Evolutionary conservation across 2,113 vertebrate genomes (phyloP).

Genomic region (Phyllopteryx taeniolatus): DNA sequence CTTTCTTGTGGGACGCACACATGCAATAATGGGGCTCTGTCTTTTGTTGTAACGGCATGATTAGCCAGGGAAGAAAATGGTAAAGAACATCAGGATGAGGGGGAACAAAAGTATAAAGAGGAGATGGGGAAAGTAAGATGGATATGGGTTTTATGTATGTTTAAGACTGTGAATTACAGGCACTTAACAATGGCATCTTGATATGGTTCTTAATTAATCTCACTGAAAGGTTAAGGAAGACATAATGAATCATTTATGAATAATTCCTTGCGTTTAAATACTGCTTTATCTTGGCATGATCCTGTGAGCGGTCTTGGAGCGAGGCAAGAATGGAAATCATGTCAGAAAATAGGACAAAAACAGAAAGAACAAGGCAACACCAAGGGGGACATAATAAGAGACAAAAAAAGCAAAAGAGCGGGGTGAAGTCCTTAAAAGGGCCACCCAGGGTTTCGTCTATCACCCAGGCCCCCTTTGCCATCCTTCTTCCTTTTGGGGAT

Average conservation of each 20-base stretch:
- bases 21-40: slow-evolving; percentile 97
- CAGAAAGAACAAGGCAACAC: slow-evolving; percentile 32
- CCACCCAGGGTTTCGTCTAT: slow-evolving; percentile 64
- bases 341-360: slow-evolving; percentile 32
- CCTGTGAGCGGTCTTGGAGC: slow-evolving; percentile 35
- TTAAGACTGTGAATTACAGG: slow-evolving; percentile 62
- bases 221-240: slow-evolving; percentile 49
- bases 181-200: slow-evolving; percentile 56
- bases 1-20: slow-evolving; percentile 91
- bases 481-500: slow-evolving; percentile 70
- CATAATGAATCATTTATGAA: slow-evolving; percentile 71
- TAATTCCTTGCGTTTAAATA: slow-evolving; percentile 53
- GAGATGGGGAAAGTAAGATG: slow-evolving; percentile 42
- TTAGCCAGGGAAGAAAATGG: slow-evolving; percentile 76
- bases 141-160: slow-evolving; percentile 17
- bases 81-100: slow-evolving; percentile 49
- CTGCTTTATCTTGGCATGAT: slow-evolving; percentile 47
- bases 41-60: slow-evolving; percentile 96
- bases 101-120: slow-evolving; percentile 40
- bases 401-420: slow-evolving; percentile 36
- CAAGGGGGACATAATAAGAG: slow-evolving; percentile 48
- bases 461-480: slow-evolving; percentile 57
- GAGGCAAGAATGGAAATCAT: slow-evolving; percentile 39
- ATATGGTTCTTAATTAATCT: slow-evolving; percentile 73
- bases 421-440: slow-evolving; percentile 55